A percentile compares a stretch with the other conserved stretches of the same genome.
phyloP scores from a whole-genome alignment of 2,113 vertebrate species.

The Monopterus albus region DNA sequence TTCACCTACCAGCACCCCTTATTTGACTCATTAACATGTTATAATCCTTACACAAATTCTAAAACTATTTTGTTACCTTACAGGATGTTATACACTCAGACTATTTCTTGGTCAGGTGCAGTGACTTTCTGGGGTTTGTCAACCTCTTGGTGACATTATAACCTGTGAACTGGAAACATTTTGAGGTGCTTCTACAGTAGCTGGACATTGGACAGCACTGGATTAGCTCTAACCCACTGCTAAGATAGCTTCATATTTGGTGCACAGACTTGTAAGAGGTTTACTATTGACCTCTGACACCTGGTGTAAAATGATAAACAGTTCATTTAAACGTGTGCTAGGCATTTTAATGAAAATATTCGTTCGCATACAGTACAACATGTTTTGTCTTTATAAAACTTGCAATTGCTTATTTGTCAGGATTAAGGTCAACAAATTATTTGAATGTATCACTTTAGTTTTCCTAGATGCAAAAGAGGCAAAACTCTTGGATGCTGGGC shows the following conservation, averaged over 20 bases:
- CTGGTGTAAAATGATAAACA: background rate
- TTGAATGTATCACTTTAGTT: background rate
- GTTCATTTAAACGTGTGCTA: background rate
- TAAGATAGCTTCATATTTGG: too few species aligned
- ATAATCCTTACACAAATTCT: too few species aligned
- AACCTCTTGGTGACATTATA: background rate
- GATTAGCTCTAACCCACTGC: too few species aligned
- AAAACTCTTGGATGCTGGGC: constrained; percentile 2
- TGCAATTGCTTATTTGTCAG: background rate
- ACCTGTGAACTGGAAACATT: background rate
- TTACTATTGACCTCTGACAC: too few species aligned
- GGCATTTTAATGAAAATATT: background rate
- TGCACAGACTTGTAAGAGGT: too few species aligned
- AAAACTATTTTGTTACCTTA: too few species aligned
- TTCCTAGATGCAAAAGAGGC: background rate
- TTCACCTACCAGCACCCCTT: too few species aligned
- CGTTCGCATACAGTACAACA: background rate
- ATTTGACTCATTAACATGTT: too few species aligned
- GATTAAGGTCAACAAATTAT: background rate
- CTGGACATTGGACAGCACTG: too few species aligned
- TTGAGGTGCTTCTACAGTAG: background rate
- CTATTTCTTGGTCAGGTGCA: too few species aligned
- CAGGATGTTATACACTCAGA: too few species aligned
- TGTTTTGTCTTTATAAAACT: background rate
- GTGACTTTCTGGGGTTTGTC: too few species aligned